Evolutionary conservation across 2,888 invertebrate species (phyloP).

Genomic region (Trachelus troglodyta): DNA sequence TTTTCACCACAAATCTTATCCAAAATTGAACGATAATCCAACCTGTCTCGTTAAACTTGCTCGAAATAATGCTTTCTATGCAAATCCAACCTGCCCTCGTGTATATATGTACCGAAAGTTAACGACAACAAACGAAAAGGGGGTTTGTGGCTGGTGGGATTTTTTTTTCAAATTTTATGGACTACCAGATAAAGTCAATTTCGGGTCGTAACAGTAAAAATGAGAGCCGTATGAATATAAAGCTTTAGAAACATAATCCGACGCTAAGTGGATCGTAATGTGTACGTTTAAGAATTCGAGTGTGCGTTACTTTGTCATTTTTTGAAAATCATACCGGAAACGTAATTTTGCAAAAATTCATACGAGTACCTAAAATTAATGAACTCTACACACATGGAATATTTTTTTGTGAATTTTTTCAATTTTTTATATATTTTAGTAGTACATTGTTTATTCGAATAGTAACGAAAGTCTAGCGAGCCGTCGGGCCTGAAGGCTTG

Average conservation of each 20-base stretch:
- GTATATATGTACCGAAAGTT: neutral
- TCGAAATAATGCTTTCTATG: conserved; percentile 7
- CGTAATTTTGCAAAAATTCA: neutral
- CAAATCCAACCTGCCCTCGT: neutral
- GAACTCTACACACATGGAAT: no score
- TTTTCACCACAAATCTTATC: conserved; percentile 6
- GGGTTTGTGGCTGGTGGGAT: neutral
- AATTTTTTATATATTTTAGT: no score
- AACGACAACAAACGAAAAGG: neutral
- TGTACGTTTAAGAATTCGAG: neutral
- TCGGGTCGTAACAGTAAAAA: neutral
- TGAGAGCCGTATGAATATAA: neutral
- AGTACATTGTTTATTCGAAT: no score
- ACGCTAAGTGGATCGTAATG: neutral
- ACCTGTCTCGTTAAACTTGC: conserved; percentile 5
- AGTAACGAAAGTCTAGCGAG: no score
- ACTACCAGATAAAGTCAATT: neutral
- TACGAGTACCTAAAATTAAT: neutral
- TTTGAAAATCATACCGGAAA: neutral
- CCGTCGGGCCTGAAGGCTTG: no score
- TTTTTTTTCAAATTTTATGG: neutral
- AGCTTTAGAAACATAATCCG: neutral
- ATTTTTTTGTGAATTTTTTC: no score
- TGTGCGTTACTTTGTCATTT: neutral
- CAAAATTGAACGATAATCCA: conserved; percentile 9